Evolutionary conservation across 30 jellyfish, hydroid and myxozoan genomes (phyloP), one percentile per base, ranked within the genome.

Genomic region (Morbakka virulenta): DNA sequence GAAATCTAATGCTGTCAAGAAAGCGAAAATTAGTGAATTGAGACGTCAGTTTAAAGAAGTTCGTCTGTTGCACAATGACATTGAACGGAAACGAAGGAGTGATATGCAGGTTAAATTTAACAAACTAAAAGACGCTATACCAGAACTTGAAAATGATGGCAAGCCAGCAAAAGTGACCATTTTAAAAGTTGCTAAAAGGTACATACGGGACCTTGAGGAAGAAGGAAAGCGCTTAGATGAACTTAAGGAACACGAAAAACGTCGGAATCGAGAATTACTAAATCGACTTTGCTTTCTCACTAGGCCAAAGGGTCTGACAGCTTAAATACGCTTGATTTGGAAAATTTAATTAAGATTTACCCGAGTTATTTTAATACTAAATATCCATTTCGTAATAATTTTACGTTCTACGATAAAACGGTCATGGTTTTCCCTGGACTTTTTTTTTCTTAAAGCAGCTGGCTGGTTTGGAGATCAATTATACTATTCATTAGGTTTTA

Each of bases 71-170:
- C 95, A 84, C 49, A 84, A 84, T 50, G 89, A 75, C 63, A 87
- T 84, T 12, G 95, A 84, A 67, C 33, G 89, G 6, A 75, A 84
- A 47, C 24, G 95, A 50, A 63, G 95, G 21, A 82, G 95, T 4
- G 95, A 84, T 27, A 84, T 84, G 95, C 95, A 84, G 3, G 30
- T 83, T 48, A 71, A 79, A 30, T 84, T 84, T 52, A 88, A 84
- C 69, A 84, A 84, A 52, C 70, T 84, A 3, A 69, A 89, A 32
- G 89, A 84, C 47, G 52, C 80, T 64, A 84, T 84, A 32, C 95
- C 95, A n/a, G 89, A 74, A 36, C 53, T 84, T 32, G 95, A 74
- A 30, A 84, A 4, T 27, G 95, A 84, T 57, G 67, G 69, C 28
- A 84, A 84, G 47, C 88, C 95, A 32, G 89, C 95, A 4, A 84